These are phyloP conservation scores for Glandiceps talaboti DNA, from an alignment of 53 echinoderm and acorn worm genomes.

Conservation along the genomic window DNA sequence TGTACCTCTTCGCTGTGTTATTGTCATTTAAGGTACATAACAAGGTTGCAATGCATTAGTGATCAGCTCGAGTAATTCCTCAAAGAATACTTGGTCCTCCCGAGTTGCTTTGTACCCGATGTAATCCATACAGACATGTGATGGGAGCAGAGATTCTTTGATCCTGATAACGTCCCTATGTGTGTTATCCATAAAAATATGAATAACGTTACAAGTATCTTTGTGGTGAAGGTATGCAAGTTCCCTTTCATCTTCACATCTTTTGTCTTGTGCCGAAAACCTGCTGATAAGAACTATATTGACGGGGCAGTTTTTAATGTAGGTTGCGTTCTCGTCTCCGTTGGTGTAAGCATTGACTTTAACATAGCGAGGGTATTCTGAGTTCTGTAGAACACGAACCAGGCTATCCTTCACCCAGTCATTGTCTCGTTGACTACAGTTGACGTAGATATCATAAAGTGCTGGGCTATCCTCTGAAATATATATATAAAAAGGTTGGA, in stretches of 20 bases:
- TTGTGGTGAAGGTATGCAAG: background rate
- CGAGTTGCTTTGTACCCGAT: no score
- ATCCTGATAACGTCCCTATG: background rate
- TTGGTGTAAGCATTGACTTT: background rate
- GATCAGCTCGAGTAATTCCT: no score
- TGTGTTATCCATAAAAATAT: background rate
- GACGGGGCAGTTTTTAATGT: background rate
- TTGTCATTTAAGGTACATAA: no score
- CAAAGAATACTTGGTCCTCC: no score
- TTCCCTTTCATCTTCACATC: background rate
- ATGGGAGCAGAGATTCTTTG: background rate
- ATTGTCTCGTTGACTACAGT: background rate
- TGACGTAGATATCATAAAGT: background rate
- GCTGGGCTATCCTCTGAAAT: no score
- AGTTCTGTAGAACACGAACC: background rate
- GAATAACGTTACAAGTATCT: background rate
- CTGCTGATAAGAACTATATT: background rate
- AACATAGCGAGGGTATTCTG: background rate
- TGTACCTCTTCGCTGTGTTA: no score
- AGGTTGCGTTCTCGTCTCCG: background rate
- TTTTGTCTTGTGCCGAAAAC: background rate
- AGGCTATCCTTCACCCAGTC: background rate
- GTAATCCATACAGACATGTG: background rate
- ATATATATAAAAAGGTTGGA: no score
- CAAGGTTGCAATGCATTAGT: no score